These are phyloP conservation scores for Etheostoma cragini DNA, from an alignment of 2,113 vertebrate genomes.

Conservation along the genomic window DNA sequence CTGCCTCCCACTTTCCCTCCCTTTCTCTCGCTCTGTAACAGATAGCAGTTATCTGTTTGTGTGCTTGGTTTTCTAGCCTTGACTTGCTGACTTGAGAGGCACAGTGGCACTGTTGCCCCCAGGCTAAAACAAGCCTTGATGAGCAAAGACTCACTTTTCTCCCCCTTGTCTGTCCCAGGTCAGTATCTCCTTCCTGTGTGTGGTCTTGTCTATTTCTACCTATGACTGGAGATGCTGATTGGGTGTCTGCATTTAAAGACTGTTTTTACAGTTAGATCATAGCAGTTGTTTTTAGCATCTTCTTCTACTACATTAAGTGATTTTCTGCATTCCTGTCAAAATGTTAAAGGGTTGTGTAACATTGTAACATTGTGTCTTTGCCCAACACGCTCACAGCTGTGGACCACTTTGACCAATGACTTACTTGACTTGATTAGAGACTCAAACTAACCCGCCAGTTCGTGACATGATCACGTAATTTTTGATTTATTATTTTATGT, in stretches of 20 bases:
- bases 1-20: constrained; percentile 44
- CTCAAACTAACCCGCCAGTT: no score
- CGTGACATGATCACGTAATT: no score
- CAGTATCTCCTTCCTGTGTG: constrained; percentile 29
- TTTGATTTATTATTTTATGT: no score
- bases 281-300: constrained; percentile 14
- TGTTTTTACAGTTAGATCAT: constrained; percentile 45
- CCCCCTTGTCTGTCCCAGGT: constrained; percentile 43
- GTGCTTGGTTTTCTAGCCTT: constrained; percentile 63
- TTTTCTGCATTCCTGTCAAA: constrained; percentile 9
- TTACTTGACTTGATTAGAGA: neutral
- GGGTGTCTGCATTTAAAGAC: constrained; percentile 17
- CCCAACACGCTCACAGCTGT: neutral
- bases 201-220: constrained; percentile 37
- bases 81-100: constrained; percentile 72
- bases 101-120: constrained; percentile 74
- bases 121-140: constrained; percentile 81
- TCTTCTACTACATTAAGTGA: neutral
- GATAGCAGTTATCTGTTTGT: constrained; percentile 63
- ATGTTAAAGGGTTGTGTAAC: neutral
- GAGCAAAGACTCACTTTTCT: constrained; percentile 64
- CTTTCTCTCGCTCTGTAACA: constrained; percentile 5
- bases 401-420: neutral
- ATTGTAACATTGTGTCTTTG: neutral
- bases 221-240: constrained; percentile 33